A percentile compares a stretch with the other conserved stretches of the same genome.
These are phyloP conservation scores for Pseudochirops cupreus DNA, from an alignment of 2,797 vertebrate genomes.

Conservation along the genomic window DNA sequence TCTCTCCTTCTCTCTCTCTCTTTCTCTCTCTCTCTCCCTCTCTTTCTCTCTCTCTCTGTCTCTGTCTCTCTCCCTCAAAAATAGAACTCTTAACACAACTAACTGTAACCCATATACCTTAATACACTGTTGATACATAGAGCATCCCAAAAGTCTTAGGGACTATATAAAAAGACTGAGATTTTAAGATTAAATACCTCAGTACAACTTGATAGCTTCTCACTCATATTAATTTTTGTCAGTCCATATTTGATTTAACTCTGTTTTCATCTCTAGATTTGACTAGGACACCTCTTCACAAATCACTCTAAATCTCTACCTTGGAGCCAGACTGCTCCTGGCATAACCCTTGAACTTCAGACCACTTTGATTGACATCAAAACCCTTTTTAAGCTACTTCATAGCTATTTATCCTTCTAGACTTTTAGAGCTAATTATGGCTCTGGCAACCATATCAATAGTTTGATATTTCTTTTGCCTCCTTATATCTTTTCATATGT, in stretches of 20 bases:
- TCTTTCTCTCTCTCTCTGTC: background rate
- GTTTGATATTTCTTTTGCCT: background rate
- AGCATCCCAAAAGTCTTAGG: background rate
- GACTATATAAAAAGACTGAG: background rate
- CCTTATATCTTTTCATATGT: constrained; percentile 6
- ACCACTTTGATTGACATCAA: background rate
- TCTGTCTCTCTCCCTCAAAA: background rate
- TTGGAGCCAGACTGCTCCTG: background rate
- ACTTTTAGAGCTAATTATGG: constrained; percentile 8
- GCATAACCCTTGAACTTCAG: background rate
- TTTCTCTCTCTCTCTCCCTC: too few species aligned
- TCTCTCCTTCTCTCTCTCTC: background rate
- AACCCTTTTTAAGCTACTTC: background rate
- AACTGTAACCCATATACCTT: background rate
- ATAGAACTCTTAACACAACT: constrained; percentile 20
- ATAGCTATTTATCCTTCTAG: background rate
- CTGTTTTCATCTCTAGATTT: background rate
- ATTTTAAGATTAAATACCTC: background rate
- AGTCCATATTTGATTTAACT: constrained; percentile 3
- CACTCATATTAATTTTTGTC: background rate
- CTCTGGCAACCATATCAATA: background rate
- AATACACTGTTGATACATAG: background rate
- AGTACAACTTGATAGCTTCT: background rate
- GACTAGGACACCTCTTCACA: background rate
- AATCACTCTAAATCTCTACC: constrained; percentile 6